Base-by-base conservation (phyloP, 2,113 vertebrate genomes). In the Coregonus clupeaformis region DNA sequence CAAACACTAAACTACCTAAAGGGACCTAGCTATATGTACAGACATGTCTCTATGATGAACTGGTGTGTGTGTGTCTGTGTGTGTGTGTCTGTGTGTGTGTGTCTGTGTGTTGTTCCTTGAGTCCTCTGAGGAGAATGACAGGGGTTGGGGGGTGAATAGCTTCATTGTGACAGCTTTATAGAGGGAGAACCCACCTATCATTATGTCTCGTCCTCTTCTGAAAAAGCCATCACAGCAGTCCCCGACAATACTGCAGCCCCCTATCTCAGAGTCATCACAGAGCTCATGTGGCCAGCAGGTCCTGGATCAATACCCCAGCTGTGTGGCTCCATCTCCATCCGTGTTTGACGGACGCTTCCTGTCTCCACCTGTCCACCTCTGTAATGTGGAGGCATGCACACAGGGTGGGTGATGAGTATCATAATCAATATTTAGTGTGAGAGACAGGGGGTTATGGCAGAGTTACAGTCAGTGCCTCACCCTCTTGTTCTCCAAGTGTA, bases 241-340 rank as follows among this genome's bases (percentile, higher is more conserved):
- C 12, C 24, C 14, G 14, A 4, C 27, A 27, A 3, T 16, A 16
- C 29, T 6, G 3, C 5, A 65, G 9, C 63, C 63, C 4, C 6
- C 36, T 42, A 5, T 65, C 27, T 65, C 63, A 65, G 13, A 27
- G 63, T 16, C 13, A 74, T 68, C 82, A 68, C 57, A 45, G 1
- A 57, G 12, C 16, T 2, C 49, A 30, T 32, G 30, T 3, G 66
- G 16, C 29, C 64, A 27, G 42, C 64, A 2, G 12, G 73, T 75
- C 70, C 65, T 25, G 13, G 30, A 82, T 84, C 80, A 75, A 84
- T 85, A 78, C 71, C 69, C 14, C 79, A 70, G 74, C 74, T 57
- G 77, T 80, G 65, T 66, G 45, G 30, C 75, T 79, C 68, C 72
- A 16, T 77, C 77, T 71, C 64, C 68, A 71, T 75, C 78, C n/a